Percentiles rank a stretch among this genome's conserved stretches.
Conservation (phyloP, 2,888 invertebrate genomes). For the Drosophila longiperda region DNA sequence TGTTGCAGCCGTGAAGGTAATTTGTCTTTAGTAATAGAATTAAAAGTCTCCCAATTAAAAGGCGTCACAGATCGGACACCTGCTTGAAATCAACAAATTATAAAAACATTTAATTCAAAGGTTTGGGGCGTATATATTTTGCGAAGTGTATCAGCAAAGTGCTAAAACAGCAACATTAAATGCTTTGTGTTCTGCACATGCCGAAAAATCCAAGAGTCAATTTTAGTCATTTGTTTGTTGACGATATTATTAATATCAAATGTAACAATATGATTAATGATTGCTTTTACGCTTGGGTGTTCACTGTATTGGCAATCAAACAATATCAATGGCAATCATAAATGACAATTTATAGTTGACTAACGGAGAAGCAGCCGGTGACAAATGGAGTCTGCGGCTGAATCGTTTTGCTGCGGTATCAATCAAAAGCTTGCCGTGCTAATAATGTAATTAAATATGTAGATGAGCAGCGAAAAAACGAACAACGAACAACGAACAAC, state of each 20-base stretch:
- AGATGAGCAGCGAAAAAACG: slow-evolving; percentile 40
- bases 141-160: slow-evolving; percentile 51
- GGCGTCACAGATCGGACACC: slow-evolving; percentile 19
- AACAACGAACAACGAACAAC: slow-evolving; percentile 16
- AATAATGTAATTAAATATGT: slow-evolving; percentile 82
- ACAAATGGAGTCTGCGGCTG: slow-evolving; percentile 37
- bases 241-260: slow-evolving; percentile 36
- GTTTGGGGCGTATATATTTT: slow-evolving; percentile 10
- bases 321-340: slow-evolving; percentile 37
- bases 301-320: slow-evolving; percentile 10
- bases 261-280: slow-evolving; percentile 57
- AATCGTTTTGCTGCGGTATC: slow-evolving; percentile 73
- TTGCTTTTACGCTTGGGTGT: slow-evolving; percentile 54
- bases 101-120: slow-evolving; percentile 28
- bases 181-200: slow-evolving; percentile 70
- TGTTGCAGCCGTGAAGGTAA: slow-evolving; percentile 27
- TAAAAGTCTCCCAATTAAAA: slow-evolving; percentile 25
- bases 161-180: slow-evolving; percentile 33
- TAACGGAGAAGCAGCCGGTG: not conserved
- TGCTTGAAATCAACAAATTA: slow-evolving; percentile 21
- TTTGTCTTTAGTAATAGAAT: slow-evolving; percentile 24
- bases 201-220: slow-evolving; percentile 12
- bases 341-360: slow-evolving; percentile 25
- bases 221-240: slow-evolving; percentile 29
- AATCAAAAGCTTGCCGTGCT: slow-evolving; percentile 73